A percentile compares a stretch with the other conserved stretches of the same genome.
phyloP scores from a whole-genome alignment of 92 coral and sea anemone genomes.

The Muricea muricata region DNA sequence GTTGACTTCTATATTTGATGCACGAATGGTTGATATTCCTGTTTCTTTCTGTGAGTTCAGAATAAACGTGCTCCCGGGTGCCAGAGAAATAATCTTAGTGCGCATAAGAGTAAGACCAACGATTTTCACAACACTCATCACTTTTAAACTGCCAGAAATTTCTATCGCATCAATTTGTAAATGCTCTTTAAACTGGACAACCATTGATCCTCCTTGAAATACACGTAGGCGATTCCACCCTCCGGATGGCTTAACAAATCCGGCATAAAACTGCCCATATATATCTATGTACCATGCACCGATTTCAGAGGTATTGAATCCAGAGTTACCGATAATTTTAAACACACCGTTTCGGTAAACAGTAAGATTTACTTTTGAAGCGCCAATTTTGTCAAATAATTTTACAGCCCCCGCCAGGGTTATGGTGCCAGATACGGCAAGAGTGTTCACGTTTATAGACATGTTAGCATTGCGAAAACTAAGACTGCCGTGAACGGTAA shows the following conservation, averaged over 20 bases:
- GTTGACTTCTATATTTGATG: conserved; percentile 29
- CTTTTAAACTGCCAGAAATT: conserved; percentile 38
- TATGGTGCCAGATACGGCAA: neutral
- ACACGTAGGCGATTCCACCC: conserved; percentile 45
- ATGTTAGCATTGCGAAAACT: conserved; percentile 33
- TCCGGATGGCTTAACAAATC: conserved; percentile 23
- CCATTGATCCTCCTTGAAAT: conserved; percentile 26
- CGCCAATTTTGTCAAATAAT: neutral
- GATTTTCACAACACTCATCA: conserved; percentile 25
- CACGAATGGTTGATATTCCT: neutral
- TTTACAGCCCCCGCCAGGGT: neutral
- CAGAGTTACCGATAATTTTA: neutral
- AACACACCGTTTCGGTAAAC: neutral
- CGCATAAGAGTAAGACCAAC: conserved; percentile 20
- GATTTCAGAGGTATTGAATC: conserved; percentile 16
- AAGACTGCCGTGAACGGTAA: conserved; percentile 39
- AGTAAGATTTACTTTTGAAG: neutral
- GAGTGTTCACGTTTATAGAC: neutral
- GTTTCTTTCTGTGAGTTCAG: conserved; percentile 26
- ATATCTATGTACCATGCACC: conserved; percentile 23
- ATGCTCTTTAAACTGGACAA: conserved; percentile 13
- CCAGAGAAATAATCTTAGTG: conserved; percentile 16
- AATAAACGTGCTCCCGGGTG: conserved; percentile 33
- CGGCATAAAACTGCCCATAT: conserved; percentile 23
- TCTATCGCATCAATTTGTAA: conserved; percentile 26